These are phyloP conservation scores for Fabriciana adippe DNA, from an alignment of 2,888 invertebrate genomes.

Conservation along the genomic window DNA sequence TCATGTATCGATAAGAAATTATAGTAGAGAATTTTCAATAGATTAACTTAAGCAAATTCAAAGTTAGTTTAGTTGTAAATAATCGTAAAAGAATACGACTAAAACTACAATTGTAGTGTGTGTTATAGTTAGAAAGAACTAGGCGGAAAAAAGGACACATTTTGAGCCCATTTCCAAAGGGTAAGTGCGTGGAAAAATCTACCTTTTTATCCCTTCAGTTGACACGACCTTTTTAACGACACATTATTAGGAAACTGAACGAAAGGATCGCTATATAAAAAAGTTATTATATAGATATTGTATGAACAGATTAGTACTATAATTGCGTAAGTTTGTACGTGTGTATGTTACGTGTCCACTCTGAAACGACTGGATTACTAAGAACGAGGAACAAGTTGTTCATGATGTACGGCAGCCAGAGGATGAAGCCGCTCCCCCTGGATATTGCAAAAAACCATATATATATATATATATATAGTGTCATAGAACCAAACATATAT, in stretches of 20 bases:
- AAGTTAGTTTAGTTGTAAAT: too few species aligned
- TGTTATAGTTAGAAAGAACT: neutral
- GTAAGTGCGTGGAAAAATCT: constrained; percentile 13
- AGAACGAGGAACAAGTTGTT: constrained; percentile 74
- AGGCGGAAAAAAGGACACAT: constrained; percentile 1
- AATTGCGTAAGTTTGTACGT: too few species aligned
- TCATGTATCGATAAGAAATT: too few species aligned
- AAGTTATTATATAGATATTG: neutral
- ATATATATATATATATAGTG: too few species aligned
- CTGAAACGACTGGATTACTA: too few species aligned
- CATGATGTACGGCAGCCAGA: constrained; percentile 78
- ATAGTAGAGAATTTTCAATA: too few species aligned
- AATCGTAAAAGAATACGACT: too few species aligned
- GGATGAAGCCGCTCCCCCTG: constrained; percentile 76
- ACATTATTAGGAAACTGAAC: neutral
- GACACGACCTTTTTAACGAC: constrained; percentile 16
- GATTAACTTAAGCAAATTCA: too few species aligned
- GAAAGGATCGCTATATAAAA: neutral
- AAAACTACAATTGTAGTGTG: neutral
- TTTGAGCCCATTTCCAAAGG: neutral
- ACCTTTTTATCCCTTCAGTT: constrained; percentile 6
- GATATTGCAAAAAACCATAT: constrained; percentile 6
- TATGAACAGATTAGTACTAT: neutral
- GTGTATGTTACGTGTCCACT: too few species aligned
- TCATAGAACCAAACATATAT: too few species aligned